phyloP scores from a whole-genome alignment of 1,140 invertebrate genomes.

The Cephus cinctus region DNA sequence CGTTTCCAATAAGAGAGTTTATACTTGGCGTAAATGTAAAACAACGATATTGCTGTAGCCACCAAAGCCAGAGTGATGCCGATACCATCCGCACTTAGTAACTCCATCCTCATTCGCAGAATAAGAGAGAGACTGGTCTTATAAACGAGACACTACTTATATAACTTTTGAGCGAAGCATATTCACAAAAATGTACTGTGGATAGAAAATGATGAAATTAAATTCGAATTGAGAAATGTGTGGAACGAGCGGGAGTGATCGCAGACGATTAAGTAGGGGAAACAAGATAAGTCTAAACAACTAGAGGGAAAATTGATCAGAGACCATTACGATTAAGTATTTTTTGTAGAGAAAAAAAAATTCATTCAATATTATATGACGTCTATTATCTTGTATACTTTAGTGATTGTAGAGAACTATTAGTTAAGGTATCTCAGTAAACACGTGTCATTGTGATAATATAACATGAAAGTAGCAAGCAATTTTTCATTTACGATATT shows the following conservation, averaged over 20 bases:
- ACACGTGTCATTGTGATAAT: no score
- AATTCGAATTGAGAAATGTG: not conserved
- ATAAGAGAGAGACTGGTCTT: not conserved
- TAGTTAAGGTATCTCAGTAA: no score
- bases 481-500: no score
- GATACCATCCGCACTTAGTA: not conserved
- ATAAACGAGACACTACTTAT: not conserved
- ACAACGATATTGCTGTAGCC: slow-evolving; percentile 6
- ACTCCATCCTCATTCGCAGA: not conserved
- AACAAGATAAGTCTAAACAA: no score
- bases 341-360: no score
- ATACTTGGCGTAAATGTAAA: slow-evolving; percentile 31
- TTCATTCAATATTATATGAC: no score
- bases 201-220: not conserved
- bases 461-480: no score
- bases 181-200: not conserved
- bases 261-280: not conserved
- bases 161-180: not conserved
- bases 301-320: no score
- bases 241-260: not conserved
- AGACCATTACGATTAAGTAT: no score
- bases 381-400: no score
- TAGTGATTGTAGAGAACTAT: no score
- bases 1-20: slow-evolving; percentile 40
- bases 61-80: not conserved